Conservation (phyloP, 92 coral and sea anemone genomes). For the Chrysogorgia sp. region DNA sequence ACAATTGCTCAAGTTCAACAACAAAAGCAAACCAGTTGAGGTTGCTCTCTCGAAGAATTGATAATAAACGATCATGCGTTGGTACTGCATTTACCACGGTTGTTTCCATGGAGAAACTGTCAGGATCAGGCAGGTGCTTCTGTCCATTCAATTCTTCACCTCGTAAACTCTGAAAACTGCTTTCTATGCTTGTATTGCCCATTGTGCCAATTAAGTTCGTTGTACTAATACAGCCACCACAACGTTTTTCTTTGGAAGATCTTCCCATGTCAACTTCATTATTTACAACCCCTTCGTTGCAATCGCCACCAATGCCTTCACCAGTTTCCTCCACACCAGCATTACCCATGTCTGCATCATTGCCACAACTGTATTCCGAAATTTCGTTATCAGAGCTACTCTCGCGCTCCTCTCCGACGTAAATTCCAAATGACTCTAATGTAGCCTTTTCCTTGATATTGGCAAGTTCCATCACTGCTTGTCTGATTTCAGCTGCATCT, state of each 20-base stretch:
- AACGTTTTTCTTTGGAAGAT: not conserved
- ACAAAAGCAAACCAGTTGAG: conserved; percentile 66
- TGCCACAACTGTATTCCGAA: conserved; percentile 11
- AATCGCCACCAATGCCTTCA: conserved; percentile 1
- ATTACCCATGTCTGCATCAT: conserved; percentile 21
- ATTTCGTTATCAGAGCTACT: conserved; percentile 22
- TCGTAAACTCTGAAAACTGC: not conserved
- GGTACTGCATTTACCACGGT: conserved; percentile 12
- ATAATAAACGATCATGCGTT: conserved; percentile 50
- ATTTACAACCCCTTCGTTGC: conserved; percentile 9
- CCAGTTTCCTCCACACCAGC: conserved; percentile 13
- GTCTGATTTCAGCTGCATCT: conserved; percentile 29
- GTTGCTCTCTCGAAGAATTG: conserved; percentile 55
- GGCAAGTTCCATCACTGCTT: conserved; percentile 33
- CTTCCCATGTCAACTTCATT: not conserved
- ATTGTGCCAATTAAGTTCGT: not conserved
- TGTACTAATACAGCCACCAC: too few species aligned
- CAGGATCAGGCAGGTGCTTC: not conserved
- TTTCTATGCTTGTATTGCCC: not conserved
- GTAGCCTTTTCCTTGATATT: conserved; percentile 45
- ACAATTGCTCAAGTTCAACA: conserved; percentile 40
- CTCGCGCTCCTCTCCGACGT: conserved; percentile 43
- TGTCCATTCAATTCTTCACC: not conserved
- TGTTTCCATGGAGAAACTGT: not conserved
- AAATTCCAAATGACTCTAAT: conserved; percentile 54